These are phyloP conservation scores for Peromyscus attwateri DNA, from an alignment of 2,797 vertebrate species.

Conservation along the genomic window DNA sequence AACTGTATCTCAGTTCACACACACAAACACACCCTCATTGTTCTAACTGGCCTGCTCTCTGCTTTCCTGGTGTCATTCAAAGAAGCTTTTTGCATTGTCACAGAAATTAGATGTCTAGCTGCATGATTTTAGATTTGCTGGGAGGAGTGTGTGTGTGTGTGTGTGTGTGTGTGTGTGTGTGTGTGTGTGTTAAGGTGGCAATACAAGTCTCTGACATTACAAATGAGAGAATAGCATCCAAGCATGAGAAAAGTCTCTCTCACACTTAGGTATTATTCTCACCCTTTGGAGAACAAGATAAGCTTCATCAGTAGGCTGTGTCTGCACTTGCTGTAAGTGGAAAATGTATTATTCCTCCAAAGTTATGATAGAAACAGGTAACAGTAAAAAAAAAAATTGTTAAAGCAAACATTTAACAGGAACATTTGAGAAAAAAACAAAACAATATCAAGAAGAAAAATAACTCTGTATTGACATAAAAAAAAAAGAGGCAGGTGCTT, in stretches of 20 bases:
- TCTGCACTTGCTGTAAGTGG: slow-evolving; percentile 75
- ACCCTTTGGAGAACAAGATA: slow-evolving; percentile 78
- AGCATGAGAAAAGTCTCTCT: slow-evolving; percentile 78
- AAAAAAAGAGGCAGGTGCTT: background rate
- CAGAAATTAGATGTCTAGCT: background rate
- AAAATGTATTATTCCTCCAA: slow-evolving; percentile 70
- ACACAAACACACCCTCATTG: too few species aligned
- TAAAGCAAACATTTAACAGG: slow-evolving; percentile 66
- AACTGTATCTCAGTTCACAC: background rate
- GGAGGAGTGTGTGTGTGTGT: background rate
- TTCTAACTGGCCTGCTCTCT: background rate
- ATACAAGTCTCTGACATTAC: slow-evolving; percentile 74
- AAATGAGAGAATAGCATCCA: slow-evolving; percentile 81
- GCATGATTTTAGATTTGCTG: slow-evolving; percentile 52
- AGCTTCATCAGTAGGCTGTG: slow-evolving; percentile 71
- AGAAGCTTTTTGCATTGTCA: background rate
- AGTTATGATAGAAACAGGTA: slow-evolving; percentile 75
- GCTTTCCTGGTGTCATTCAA: background rate
- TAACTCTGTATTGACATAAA: background rate
- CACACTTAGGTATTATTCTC: slow-evolving; percentile 79
- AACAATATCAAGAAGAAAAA: slow-evolving; percentile 47
- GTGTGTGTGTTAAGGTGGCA: slow-evolving; percentile 62
- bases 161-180: too few species aligned
- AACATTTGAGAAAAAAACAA: slow-evolving; percentile 68
- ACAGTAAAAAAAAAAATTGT: slow-evolving; percentile 65